Conservation (phyloP, 1,140 invertebrate species). For the Homarus americanus region DNA sequence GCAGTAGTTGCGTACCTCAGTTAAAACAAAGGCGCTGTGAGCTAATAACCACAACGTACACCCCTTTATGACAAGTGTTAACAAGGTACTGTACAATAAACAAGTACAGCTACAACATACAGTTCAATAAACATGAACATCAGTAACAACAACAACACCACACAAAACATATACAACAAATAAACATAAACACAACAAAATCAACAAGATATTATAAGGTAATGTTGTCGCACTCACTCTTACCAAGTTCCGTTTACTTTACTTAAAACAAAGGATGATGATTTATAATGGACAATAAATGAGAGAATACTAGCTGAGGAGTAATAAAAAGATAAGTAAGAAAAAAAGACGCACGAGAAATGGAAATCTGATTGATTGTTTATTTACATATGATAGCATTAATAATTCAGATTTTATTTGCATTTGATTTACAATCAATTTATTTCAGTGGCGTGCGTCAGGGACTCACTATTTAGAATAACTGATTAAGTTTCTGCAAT, state of each 20-base stretch:
- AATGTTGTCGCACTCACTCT: background rate
- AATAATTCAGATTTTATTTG: conserved; percentile 8
- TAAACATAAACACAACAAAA: background rate
- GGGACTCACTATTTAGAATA: conserved; percentile 3
- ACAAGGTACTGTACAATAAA: no score
- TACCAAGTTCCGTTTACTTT: background rate
- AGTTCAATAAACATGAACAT: no score
- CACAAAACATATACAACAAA: background rate
- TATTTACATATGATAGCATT: conserved; percentile 14
- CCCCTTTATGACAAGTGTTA: no score
- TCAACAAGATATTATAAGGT: background rate
- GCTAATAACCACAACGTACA: no score
- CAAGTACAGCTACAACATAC: no score
- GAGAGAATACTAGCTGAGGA: background rate
- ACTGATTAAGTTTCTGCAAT: background rate
- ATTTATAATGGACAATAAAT: background rate
- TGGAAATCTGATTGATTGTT: background rate
- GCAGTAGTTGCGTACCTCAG: no score
- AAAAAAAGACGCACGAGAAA: background rate
- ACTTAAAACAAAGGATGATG: background rate
- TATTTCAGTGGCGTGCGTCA: background rate
- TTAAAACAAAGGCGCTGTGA: no score
- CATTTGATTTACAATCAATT: conserved; percentile 6
- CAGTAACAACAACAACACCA: background rate
- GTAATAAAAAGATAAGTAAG: background rate